A percentile compares a stretch with the other conserved stretches of the same genome.
Conservation (phyloP, 2,113 vertebrate species). For the Ochotona princeps region DNA sequence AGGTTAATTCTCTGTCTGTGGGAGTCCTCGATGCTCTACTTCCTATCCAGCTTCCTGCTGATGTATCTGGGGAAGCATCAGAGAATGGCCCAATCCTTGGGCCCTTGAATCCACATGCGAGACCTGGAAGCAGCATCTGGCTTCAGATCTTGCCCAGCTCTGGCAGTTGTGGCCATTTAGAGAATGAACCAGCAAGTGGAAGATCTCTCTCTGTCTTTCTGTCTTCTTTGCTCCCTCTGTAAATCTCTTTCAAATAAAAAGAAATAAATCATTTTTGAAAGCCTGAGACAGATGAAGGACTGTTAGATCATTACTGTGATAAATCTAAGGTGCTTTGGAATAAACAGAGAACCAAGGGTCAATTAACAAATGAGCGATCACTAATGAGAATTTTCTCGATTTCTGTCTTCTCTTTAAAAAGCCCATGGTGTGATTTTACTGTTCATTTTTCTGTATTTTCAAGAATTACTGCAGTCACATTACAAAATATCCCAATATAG, state of each 20-base stretch:
- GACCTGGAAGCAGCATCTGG: too few species aligned
- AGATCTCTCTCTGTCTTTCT: too few species aligned
- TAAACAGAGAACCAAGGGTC: constrained; percentile 81
- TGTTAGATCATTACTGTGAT: constrained; percentile 81
- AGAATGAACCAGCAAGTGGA: too few species aligned
- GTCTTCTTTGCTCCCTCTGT: too few species aligned
- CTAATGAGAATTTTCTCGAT: constrained; percentile 75
- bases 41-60: too few species aligned
- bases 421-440: neutral
- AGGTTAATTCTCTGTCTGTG: too few species aligned
- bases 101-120: too few species aligned
- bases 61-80: too few species aligned
- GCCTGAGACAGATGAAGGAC: constrained; percentile 81
- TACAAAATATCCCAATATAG: constrained; percentile 35
- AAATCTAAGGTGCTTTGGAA: constrained; percentile 84
- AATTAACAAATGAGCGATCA: constrained; percentile 75
- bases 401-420: constrained; percentile 52
- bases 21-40: too few species aligned
- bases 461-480: neutral
- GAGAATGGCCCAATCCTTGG: too few species aligned
- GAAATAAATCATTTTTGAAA: constrained; percentile 38
- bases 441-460: constrained; percentile 61
- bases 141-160: neutral
- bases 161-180: too few species aligned
- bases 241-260: too few species aligned